Evolutionary conservation across 2,888 invertebrate species (phyloP), one percentile per base, ranked within the genome.

Genomic region (Drosophila multiciliata): DNA sequence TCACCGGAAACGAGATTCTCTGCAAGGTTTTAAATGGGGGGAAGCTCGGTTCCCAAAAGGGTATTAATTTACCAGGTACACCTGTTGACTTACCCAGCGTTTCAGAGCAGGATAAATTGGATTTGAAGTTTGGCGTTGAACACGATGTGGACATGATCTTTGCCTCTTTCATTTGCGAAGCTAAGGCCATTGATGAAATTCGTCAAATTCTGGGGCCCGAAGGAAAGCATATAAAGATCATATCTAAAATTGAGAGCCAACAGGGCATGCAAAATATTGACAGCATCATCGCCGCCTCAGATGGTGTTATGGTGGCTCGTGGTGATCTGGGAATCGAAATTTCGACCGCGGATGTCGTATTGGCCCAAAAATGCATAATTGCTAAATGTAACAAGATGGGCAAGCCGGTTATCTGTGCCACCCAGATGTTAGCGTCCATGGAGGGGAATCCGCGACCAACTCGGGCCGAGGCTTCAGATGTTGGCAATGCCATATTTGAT

Each of bases 401-500:
- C 35, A 99, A 99, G 91, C 98, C 99, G 2, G 98, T 98, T 0
- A 99, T 99, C 91, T 99, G 99, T 93, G 99, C 99, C 1, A 99
- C 99, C 0, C 97, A 99, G 93, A 99, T 99, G 99, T 93, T 99
- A 84, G 99, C 99, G 86, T 98, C 98, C 0, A 99, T 99, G 99
- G 96, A 98, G 26, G 97, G 96, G 94, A 99, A 99, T 92, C 99
- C 99, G 0, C 95, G 99, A 1, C 97, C 99, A 1, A 99, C 99
- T 0, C 95, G 99, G 86, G 99, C 99, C 1, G 99, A 99, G 94
- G 96, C 97, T 15, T 98, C 98, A 0, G 99, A 99, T 93, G 99
- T 99, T 0, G 99, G 99, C 61, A 99, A 99, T 94, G 99, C 99
- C 2, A 96, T 99, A 83, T 94, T 99, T 50, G 99, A 99, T 93